Percentiles rank a stretch among this genome's conserved stretches.
These are phyloP conservation scores for Albula goreensis DNA, from an alignment of 2,113 vertebrate genomes.

Conservation along the genomic window DNA sequence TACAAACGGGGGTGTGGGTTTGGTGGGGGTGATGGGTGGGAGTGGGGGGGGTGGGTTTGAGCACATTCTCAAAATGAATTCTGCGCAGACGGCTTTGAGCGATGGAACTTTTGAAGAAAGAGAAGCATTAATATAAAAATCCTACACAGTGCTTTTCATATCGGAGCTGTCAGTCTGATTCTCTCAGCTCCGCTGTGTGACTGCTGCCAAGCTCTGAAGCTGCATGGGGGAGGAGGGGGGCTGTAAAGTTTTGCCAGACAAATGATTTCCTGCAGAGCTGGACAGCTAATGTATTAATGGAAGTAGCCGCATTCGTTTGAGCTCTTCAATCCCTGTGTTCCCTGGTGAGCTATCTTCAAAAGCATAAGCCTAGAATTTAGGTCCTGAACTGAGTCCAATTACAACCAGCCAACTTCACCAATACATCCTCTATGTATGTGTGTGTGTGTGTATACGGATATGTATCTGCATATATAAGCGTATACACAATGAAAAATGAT, in stretches of 20 bases:
- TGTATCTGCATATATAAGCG: no score
- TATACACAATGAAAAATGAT: no score
- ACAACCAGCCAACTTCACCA: not conserved
- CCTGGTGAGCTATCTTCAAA: not conserved
- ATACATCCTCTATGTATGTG: not conserved
- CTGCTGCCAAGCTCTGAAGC: conserved; percentile 16
- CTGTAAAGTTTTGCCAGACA: not conserved
- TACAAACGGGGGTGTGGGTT: conserved; percentile 41
- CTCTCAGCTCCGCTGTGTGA: conserved; percentile 20
- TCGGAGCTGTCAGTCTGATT: conserved; percentile 26
- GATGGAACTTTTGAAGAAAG: conserved; percentile 49
- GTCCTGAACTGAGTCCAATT: conserved; percentile 59
- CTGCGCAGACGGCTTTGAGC: conserved; percentile 49
- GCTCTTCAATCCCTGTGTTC: not conserved
- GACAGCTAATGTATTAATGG: conserved; percentile 6
- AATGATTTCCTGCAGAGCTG: not conserved
- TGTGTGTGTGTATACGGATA: no score
- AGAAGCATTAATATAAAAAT: conserved; percentile 48
- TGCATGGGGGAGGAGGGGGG: not conserved
- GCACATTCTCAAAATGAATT: conserved; percentile 42
- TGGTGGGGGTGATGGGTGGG: conserved; percentile 48
- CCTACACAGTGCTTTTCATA: conserved; percentile 34
- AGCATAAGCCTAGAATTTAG: conserved; percentile 52
- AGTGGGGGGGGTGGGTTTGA: conserved; percentile 46
- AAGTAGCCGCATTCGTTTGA: not conserved